A percentile compares a stretch with the other conserved stretches of the same genome.
These are phyloP conservation scores for Ceyx melanurus DNA, from an alignment of 2,113 vertebrate genomes.

Conservation along the genomic window DNA sequence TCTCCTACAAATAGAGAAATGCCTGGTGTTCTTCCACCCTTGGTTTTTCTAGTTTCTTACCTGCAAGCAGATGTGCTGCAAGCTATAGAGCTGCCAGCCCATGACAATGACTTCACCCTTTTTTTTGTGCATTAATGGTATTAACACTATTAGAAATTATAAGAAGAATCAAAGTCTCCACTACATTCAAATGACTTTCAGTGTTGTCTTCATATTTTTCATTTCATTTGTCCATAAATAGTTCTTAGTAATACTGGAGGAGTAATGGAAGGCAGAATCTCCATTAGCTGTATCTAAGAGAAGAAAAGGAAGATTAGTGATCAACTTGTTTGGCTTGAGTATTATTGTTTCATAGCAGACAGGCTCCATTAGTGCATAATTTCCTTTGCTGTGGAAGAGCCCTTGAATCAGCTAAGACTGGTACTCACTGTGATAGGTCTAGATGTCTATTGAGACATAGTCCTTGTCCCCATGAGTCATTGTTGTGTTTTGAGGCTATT, in stretches of 20 bases:
- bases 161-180: background rate
- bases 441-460: background rate
- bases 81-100: background rate
- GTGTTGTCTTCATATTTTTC: background rate
- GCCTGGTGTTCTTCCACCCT: background rate
- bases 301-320: background rate
- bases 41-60: background rate
- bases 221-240: background rate
- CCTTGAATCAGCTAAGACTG: constrained; percentile 14
- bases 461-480: constrained; percentile 6
- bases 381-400: background rate
- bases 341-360: background rate
- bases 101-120: background rate
- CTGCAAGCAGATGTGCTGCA: background rate
- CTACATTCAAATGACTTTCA: background rate
- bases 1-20: background rate
- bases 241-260: background rate
- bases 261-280: background rate
- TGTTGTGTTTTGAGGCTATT: background rate
- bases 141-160: background rate
- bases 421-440: background rate
- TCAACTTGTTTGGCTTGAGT: background rate
- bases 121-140: background rate
- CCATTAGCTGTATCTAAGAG: background rate
- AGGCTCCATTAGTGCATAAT: background rate